Evolutionary conservation across 2,797 vertebrate genomes (phyloP).

Genomic region (Arnoldichthys spilopterus): DNA sequence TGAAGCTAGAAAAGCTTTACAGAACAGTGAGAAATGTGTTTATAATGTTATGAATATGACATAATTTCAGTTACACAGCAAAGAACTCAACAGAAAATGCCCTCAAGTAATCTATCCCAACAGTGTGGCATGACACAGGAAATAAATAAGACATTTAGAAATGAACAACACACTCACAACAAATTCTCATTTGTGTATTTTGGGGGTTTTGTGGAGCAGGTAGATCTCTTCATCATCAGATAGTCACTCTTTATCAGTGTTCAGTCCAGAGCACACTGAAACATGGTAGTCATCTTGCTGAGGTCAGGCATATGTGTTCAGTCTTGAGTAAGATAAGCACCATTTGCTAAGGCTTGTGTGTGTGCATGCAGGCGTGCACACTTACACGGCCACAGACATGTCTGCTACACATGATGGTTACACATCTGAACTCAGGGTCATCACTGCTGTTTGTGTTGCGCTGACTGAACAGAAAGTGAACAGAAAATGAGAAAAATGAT

Average conservation of each 20-base stretch:
- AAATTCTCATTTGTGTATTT: too few species aligned
- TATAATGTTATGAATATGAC: too few species aligned
- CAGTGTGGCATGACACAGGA: not conserved
- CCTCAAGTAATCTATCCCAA: not conserved
- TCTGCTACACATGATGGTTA: not conserved
- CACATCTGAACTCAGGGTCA: conserved; percentile 42
- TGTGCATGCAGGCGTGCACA: conserved; percentile 9
- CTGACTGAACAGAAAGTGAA: conserved; percentile 65
- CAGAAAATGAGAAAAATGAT: conserved; percentile 67
- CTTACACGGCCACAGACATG: conserved; percentile 28
- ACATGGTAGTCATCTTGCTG: not conserved
- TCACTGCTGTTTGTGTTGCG: conserved; percentile 58
- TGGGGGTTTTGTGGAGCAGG: too few species aligned
- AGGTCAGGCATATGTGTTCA: conserved; percentile 6
- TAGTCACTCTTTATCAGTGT: not conserved
- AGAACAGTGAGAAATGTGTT: too few species aligned
- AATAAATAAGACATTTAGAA: not conserved
- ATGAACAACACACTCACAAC: not conserved
- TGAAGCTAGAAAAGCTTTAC: too few species aligned
- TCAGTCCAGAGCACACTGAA: not conserved
- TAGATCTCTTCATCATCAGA: not conserved
- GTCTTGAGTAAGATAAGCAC: conserved; percentile 5
- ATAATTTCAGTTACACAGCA: too few species aligned
- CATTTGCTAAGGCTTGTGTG: conserved; percentile 3
- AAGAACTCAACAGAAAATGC: not conserved